These are phyloP conservation scores for Chrysoperla carnea DNA, from an alignment of 1,140 invertebrate species.

Conservation along the genomic window DNA sequence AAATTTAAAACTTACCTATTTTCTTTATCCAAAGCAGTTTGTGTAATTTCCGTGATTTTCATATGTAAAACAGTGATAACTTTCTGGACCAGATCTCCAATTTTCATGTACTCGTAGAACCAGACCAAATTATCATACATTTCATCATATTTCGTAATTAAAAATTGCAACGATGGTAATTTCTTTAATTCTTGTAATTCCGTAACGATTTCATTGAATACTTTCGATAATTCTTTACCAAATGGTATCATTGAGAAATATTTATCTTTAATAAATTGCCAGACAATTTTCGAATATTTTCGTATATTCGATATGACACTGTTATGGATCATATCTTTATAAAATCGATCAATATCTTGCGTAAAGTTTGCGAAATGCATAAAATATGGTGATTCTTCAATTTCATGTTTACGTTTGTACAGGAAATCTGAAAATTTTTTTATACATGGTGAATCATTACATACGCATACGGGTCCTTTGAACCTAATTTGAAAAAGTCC, in stretches of 20 bases:
- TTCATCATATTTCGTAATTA: slow-evolving; percentile 27
- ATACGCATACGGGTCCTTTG: too few relatives aligned
- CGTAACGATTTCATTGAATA: slow-evolving; percentile 45
- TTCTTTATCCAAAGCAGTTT: slow-evolving; percentile 55
- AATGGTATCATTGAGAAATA: slow-evolving; percentile 61
- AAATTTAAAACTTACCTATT: slow-evolving; percentile 46
- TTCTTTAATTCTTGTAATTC: slow-evolving; percentile 52
- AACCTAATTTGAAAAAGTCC: too few relatives aligned
- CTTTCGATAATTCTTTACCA: slow-evolving; percentile 50
- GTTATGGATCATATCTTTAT: slow-evolving; percentile 53
- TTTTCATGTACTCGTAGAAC: slow-evolving; percentile 53
- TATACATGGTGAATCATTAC: too few relatives aligned
- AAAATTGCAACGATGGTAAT: slow-evolving; percentile 44
- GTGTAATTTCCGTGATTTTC: slow-evolving; percentile 46
- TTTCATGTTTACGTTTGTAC: slow-evolving; percentile 54
- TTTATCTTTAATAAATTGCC: slow-evolving; percentile 50
- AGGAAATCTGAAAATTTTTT: slow-evolving; percentile 61
- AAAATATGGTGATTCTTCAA: slow-evolving; percentile 64
- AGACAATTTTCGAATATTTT: slow-evolving; percentile 48
- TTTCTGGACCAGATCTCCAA: slow-evolving; percentile 37
- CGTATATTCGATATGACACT: slow-evolving; percentile 53
- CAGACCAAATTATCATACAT: slow-evolving; percentile 34
- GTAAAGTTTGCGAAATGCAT: slow-evolving; percentile 58
- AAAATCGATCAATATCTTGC: slow-evolving; percentile 56
- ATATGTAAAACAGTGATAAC: slow-evolving; percentile 39